Evolutionary conservation across 1,140 invertebrate genomes (phyloP), one percentile per base, ranked within the genome.

Genomic region (Eriocheir sinensis): DNA sequence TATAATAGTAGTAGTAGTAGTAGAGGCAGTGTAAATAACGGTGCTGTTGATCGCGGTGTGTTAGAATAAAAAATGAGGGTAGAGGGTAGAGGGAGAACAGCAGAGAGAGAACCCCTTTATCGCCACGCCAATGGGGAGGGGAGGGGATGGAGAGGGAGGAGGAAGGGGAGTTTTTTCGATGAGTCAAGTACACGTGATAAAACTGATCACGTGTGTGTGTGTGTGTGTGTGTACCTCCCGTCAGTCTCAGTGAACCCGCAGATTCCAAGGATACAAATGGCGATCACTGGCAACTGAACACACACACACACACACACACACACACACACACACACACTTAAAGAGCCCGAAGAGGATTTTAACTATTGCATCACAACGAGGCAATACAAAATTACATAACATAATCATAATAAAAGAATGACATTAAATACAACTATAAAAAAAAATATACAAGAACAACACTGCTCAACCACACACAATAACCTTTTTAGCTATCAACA

Each of bases 291-390:
- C 81, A 85, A 36, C 34, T n/a, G 4, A 36, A 6, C 81, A 85
- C 81, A 85, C 81, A 85, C 81, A 85, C 81, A 41, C 81, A 83
- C 81, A 85, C 81, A 85, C 81, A 85, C 81, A 85, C 81, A 85
- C 38, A 85, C 81, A 85, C 60, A 72, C 1, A 53, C 12, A 53
- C 48, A 9, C n/a, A 1, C 60, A 4, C n/a, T 72, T n/a, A 72
- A 12, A 72, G 21, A 72, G 21, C 27, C 12, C 60, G 21, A 12
- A 1, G 3, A 72, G 21, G 3, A 72, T n/a, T n/a, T 72, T 72
- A 72, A 8, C n/a, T n/a, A 72, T n/a, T n/a, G n/a, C 60, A 72
- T n/a, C n/a, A 3, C 81, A 85, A 27, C 81, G 27, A 41, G 12
- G 27, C 12, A 12, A 72, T 12, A 72, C 53, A 12, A 72, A 12